Conservation (phyloP, 1,140 invertebrate genomes). For the Trichonephila clavipes region DNA sequence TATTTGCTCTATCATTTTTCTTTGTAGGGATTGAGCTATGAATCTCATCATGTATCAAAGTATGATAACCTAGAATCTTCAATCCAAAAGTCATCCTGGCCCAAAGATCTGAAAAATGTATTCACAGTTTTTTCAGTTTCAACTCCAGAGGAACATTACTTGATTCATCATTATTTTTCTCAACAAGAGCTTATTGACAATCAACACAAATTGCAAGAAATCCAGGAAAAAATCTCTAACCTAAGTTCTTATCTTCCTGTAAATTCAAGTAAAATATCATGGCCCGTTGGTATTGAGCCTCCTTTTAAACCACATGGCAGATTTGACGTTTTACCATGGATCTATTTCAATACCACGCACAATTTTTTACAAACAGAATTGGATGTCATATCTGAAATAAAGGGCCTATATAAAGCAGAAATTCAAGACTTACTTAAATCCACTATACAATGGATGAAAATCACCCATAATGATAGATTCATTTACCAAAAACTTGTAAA, state of each 20-base stretch:
- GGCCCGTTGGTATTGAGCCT: constrained; percentile 90
- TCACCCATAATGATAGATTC: constrained; percentile 83
- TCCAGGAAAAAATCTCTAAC: constrained; percentile 80
- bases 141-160: constrained; percentile 59
- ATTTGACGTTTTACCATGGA: constrained; percentile 92
- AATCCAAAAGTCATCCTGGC: constrained; percentile 71
- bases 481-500: constrained; percentile 84
- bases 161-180: constrained; percentile 74
- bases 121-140: constrained; percentile 38
- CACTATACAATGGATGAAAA: constrained; percentile 70
- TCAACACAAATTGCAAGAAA: constrained; percentile 68
- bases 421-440: constrained; percentile 79
- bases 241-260: constrained; percentile 81
- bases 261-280: constrained; percentile 81
- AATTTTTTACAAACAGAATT: constrained; percentile 84
- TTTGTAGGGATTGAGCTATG: constrained; percentile 56
- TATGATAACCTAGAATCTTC: constrained; percentile 69
- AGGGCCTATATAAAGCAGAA: constrained; percentile 80
- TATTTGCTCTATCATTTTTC: not conserved
- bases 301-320: constrained; percentile 86
- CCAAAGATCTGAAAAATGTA: constrained; percentile 73
- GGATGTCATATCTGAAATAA: constrained; percentile 79
- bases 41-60: constrained; percentile 68
- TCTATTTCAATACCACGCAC: constrained; percentile 91
- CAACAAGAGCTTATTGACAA: constrained; percentile 74